Conservation (phyloP, 2,113 vertebrate species). For the Lepus europaeus region DNA sequence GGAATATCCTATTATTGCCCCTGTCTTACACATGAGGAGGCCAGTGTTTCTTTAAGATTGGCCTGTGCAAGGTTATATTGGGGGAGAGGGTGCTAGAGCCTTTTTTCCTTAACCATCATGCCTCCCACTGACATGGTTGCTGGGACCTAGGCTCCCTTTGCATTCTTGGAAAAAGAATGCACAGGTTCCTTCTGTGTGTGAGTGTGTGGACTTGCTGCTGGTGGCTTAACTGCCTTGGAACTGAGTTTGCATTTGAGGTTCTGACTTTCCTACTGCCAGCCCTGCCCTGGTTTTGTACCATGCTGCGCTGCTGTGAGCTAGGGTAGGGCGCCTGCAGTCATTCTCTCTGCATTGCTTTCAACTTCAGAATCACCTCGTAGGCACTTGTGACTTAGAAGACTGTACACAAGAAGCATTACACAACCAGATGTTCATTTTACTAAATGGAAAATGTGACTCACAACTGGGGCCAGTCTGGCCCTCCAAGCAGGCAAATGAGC, state of each 20-base stretch:
- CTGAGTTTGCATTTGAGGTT: not conserved
- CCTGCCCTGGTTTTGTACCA: not conserved
- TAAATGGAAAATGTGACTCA: slow-evolving; percentile 80
- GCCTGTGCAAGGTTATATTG: not conserved
- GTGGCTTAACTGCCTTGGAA: not conserved
- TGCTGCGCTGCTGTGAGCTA: not conserved
- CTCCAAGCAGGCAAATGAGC: slow-evolving; percentile 72
- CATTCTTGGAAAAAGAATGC: not conserved
- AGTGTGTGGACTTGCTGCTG: not conserved
- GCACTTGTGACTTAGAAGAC: not conserved
- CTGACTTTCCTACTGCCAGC: not conserved
- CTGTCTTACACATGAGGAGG: slow-evolving; percentile 38
- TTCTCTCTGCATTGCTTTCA: not conserved
- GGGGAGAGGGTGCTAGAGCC: not conserved
- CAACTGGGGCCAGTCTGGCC: slow-evolving; percentile 15
- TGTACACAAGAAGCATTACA: not conserved
- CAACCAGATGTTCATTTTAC: slow-evolving; percentile 81
- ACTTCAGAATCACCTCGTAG: not conserved
- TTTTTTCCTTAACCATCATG: not conserved
- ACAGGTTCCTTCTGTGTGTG: not conserved
- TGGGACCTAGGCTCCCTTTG: not conserved
- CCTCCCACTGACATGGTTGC: not conserved
- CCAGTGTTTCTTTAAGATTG: slow-evolving; percentile 24
- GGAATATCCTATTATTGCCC: not conserved
- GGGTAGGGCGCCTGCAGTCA: fast-evolving